Evolutionary conservation across 2,888 invertebrate genomes (phyloP), one percentile per base, ranked within the genome.

Genomic region (Tholera decimalis): DNA sequence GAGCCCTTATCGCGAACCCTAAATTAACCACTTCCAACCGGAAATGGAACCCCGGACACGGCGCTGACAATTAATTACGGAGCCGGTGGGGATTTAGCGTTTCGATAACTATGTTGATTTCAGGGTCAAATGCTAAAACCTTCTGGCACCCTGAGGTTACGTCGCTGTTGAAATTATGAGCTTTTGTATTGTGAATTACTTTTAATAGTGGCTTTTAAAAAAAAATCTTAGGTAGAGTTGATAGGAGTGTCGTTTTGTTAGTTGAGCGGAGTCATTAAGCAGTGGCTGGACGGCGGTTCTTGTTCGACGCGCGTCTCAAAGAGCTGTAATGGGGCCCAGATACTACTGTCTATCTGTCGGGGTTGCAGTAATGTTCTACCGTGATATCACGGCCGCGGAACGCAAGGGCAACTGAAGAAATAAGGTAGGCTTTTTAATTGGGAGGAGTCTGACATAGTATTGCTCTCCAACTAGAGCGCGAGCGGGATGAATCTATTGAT

Each of bases 21-120:
- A 84, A 88, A 89, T 88, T 86, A 90, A 87, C 87, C 89, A 85
- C 84, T 89, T 88, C 89, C 88, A 80, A 72, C 77, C 79, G 89
- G 89, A 87, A 85, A 84, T 84, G 80, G 70, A 79, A 78, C 79
- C 79, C 76, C 73, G 82, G 83, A 84, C 63, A 77, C 69, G 61
- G 70, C 73, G 75, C 77, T 81, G 75, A 77, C 82, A 84, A 88
- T 87, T 87, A 80, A 85, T 87, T 86, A 83, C 64, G 54, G 54
- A 62, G 60, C 67, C 74, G 62, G 70, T 56, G 74, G 62, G 79
- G 82, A 82, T 77, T 85, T 79, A 70, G 75, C 71, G 69, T 71
- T 79, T 78, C 66, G 78, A 73, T 73, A 73, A 76, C 69, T 68
- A 71, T 69, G 72, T 70, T 72, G 54, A 60, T 64, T 71, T 62